A percentile compares a stretch with the other conserved stretches of the same genome.
These are phyloP conservation scores for Bombus huntii DNA, from an alignment of 1,140 invertebrate genomes.

Conservation along the genomic window DNA sequence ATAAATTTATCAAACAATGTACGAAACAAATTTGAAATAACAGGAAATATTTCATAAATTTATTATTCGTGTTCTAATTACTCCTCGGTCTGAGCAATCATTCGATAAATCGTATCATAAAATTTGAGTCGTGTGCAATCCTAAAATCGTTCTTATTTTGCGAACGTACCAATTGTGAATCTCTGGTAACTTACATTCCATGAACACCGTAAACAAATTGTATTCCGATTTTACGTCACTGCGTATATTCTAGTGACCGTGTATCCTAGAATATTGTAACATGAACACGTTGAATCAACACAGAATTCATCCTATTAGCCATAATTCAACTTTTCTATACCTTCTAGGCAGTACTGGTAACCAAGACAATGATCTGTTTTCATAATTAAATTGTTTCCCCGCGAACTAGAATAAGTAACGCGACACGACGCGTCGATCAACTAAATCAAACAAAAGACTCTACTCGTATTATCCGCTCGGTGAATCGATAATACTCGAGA, in stretches of 20 bases:
- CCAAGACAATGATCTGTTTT: slow-evolving; percentile 41
- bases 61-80: too few species aligned
- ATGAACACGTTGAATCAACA: not conserved
- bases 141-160: not conserved
- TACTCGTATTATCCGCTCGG: slow-evolving; percentile 19
- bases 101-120: not conserved
- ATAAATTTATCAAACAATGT: too few species aligned
- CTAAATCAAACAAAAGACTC: slow-evolving; percentile 34
- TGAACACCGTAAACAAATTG: not conserved
- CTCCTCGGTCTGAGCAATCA: too few species aligned
- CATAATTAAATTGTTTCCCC: slow-evolving; percentile 20
- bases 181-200: not conserved
- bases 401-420: slow-evolving; percentile 30
- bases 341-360: not conserved
- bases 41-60: too few species aligned
- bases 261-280: too few species aligned
- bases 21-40: too few species aligned
- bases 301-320: not conserved
- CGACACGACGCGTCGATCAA: slow-evolving; percentile 9
- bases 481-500: slow-evolving; percentile 41
- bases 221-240: not conserved
- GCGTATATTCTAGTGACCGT: too few species aligned
- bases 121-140: not conserved
- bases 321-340: not conserved
- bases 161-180: not conserved